These are phyloP conservation scores for Charadrius vociferus DNA, from an alignment of 2,113 vertebrate species.

Conservation along the genomic window DNA sequence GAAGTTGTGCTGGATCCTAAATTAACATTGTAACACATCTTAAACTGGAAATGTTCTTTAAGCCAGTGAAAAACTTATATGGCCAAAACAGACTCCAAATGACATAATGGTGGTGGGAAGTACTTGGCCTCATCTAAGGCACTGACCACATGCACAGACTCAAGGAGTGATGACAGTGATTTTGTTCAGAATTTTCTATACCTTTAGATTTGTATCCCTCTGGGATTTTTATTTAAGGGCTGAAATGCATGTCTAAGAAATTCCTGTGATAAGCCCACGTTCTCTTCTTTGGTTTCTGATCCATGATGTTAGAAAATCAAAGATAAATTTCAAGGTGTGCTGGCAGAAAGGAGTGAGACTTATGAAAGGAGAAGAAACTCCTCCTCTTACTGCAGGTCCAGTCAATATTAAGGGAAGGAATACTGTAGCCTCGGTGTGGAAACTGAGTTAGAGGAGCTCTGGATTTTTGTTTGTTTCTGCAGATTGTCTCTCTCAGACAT, in stretches of 20 bases:
- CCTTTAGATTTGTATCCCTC: neutral
- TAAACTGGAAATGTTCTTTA: neutral
- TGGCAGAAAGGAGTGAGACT: neutral
- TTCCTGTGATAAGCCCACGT: neutral
- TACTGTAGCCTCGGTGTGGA: neutral
- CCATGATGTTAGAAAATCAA: neutral
- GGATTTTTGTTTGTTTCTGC: neutral
- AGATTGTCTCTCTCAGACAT: neutral
- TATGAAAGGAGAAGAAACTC: neutral
- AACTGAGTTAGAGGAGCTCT: neutral
- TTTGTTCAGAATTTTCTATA: neutral
- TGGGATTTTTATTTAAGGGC: neutral
- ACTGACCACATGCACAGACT: neutral
- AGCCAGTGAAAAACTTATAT: neutral
- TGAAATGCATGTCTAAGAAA: neutral
- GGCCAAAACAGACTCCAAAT: neutral
- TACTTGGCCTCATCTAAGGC: neutral
- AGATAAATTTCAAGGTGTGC: neutral
- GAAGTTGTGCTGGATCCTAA: neutral
- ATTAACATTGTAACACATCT: neutral
- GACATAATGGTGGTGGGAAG: neutral
- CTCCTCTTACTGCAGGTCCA: neutral
- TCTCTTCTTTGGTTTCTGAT: neutral
- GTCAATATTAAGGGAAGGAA: neutral
- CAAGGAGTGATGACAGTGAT: accelerated